Evolutionary conservation across 2,888 invertebrate genomes (phyloP), one percentile per base, ranked within the genome.

Genomic region (Diaprepes abbreviatus): DNA sequence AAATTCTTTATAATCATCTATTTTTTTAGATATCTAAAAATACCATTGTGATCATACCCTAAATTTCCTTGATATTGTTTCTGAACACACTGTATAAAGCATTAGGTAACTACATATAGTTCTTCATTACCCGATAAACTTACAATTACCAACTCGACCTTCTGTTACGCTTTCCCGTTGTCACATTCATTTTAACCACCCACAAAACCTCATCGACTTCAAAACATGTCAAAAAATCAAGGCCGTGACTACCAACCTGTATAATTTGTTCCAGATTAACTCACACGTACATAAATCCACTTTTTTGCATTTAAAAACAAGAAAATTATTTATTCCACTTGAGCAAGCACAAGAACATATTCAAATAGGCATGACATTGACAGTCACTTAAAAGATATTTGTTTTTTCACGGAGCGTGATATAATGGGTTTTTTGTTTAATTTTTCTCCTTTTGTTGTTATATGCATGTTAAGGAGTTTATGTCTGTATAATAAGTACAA

Each of bases 221-320:
- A 14, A 50, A 50, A 14, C 28, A 50, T 50, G 28, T 50, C 45
- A 14, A 33, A 28, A 48, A 21, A 45, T 28, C 60, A 60, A 48
- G 60, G 60, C 19, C 60, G 9, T 31, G 35, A 21, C 48, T 21
- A 60, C 14, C 48, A 35, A 60, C 14, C 45, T 48, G 45, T 48
- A 5, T 33, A 48, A 60, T 60, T 60, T 48, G 35, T 31, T 48
- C 33, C 48, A 48, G 33, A 35, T 58, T n/a, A 19, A 36, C 36
- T 17, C 17, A 14, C 19, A 43, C 17, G 14, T 50, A 28, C 1
- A 14, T 24, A 24, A n/a, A 50, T 28, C 28, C 16, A n/a, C 16
- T 50, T 28, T 50, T 50, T 4, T 50, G 12, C 28, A 28, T 21
- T 50, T 50, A 14, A 50, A 45, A 7, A 16, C 28, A 48, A 12